Percentiles rank a stretch among this genome's conserved stretches.
Evolutionary conservation across 2,797 vertebrate species (phyloP).

Genomic region (Gallinago nigripennis): DNA sequence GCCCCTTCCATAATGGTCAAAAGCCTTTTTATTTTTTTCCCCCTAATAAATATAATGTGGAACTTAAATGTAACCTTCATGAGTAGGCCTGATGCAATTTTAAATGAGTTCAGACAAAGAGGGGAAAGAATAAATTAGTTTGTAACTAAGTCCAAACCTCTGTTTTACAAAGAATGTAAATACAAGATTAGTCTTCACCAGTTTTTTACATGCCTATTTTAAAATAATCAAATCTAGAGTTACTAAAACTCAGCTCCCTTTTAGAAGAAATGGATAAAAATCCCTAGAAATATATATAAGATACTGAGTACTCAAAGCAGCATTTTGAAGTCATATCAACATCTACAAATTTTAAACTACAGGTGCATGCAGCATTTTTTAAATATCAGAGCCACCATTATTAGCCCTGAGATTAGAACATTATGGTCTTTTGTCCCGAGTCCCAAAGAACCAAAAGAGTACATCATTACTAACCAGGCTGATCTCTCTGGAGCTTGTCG

Average conservation of each 20-base stretch:
- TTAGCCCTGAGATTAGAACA: not conserved
- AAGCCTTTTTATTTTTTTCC: not conserved
- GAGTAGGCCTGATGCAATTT: not conserved
- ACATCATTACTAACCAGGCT: conserved; percentile 86
- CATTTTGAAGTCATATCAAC: not conserved
- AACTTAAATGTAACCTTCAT: not conserved
- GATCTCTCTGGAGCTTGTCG: conserved; percentile 95
- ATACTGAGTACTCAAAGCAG: not conserved
- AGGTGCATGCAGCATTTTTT: not conserved
- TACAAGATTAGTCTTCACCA: not conserved
- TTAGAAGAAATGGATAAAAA: not conserved
- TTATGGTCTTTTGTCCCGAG: not conserved
- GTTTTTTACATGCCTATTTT: not conserved
- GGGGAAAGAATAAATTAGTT: not conserved
- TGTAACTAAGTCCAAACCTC: not conserved
- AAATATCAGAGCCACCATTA: not conserved
- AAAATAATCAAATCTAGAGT: not conserved
- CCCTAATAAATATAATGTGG: not conserved
- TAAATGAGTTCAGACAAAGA: not conserved
- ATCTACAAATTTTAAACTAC: not conserved
- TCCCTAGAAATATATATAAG: not conserved
- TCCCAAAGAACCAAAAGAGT: not conserved
- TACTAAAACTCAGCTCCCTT: not conserved
- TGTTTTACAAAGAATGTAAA: not conserved
- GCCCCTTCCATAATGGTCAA: not conserved